phyloP scores from a whole-genome alignment of 2,113 vertebrate species.

The Gobio gobio region DNA sequence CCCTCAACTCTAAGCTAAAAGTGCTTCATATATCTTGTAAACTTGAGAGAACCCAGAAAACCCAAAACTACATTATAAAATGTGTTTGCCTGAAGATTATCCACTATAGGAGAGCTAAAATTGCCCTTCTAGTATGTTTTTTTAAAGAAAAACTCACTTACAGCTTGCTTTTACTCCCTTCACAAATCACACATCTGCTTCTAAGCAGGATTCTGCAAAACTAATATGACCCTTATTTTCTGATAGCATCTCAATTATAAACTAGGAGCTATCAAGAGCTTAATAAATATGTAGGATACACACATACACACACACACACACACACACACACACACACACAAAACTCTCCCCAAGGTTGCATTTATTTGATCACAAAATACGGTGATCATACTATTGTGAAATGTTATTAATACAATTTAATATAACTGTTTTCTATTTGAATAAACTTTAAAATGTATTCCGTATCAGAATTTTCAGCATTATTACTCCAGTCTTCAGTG shows the following conservation, averaged over 20 bases:
- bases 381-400: neutral
- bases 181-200: neutral
- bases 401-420: neutral
- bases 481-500: neutral
- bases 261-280: neutral
- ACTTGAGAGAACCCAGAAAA: slow-evolving; percentile 5
- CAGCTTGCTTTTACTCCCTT: neutral
- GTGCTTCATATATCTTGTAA: slow-evolving; percentile 20
- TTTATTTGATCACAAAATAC: neutral
- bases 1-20: slow-evolving; percentile 12
- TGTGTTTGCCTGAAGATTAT: slow-evolving; percentile 43
- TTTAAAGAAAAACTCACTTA: neutral
- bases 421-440: neutral
- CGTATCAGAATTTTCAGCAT: neutral
- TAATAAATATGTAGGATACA: too few species aligned
- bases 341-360: neutral
- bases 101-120: slow-evolving; percentile 1
- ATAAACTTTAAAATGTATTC: neutral
- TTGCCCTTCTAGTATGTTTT: neutral
- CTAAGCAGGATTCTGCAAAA: neutral
- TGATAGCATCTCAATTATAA: neutral
- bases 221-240: slow-evolving; percentile 5
- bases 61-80: slow-evolving; percentile 29
- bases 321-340: too few species aligned
- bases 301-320: too few species aligned